These are phyloP conservation scores for Puntigrus tetrazona DNA, from an alignment of 2,113 vertebrate species.

Conservation along the genomic window DNA sequence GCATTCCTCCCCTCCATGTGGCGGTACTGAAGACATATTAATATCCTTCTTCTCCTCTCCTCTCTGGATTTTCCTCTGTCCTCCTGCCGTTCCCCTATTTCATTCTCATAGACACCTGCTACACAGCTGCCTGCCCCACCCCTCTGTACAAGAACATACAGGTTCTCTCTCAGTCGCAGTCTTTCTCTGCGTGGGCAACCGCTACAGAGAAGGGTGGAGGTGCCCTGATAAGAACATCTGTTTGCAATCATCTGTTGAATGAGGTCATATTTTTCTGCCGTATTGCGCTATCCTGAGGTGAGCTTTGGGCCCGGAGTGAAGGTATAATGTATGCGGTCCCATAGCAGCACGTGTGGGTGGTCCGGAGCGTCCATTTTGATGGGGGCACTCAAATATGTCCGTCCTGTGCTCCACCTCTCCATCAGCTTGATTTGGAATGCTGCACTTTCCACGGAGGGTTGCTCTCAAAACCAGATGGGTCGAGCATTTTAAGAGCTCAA, in stretches of 20 bases:
- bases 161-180: neutral
- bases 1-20: constrained; percentile 74
- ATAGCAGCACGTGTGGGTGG: constrained; percentile 57
- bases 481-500: constrained; percentile 35
- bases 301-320: constrained; percentile 46
- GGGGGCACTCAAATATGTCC: constrained; percentile 50
- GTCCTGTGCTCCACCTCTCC: constrained; percentile 53
- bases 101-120: constrained; percentile 69
- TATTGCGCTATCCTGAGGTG: constrained; percentile 57
- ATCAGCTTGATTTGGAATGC: constrained; percentile 57
- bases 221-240: constrained; percentile 68
- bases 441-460: constrained; percentile 16
- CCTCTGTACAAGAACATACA: constrained; percentile 1
- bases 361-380: constrained; percentile 56
- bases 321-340: constrained; percentile 61
- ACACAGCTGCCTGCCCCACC: constrained; percentile 64
- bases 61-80: constrained; percentile 37
- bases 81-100: constrained; percentile 14
- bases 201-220: constrained; percentile 7
- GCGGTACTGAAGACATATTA: constrained; percentile 71
- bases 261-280: constrained; percentile 64
- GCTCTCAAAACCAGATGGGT: constrained; percentile 25
- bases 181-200: neutral
- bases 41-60: constrained; percentile 64
- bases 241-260: constrained; percentile 62